A percentile compares a stretch with the other conserved stretches of the same genome.
These are phyloP conservation scores for Palaemon carinicauda DNA, from an alignment of 1,140 invertebrate species.

Conservation along the genomic window DNA sequence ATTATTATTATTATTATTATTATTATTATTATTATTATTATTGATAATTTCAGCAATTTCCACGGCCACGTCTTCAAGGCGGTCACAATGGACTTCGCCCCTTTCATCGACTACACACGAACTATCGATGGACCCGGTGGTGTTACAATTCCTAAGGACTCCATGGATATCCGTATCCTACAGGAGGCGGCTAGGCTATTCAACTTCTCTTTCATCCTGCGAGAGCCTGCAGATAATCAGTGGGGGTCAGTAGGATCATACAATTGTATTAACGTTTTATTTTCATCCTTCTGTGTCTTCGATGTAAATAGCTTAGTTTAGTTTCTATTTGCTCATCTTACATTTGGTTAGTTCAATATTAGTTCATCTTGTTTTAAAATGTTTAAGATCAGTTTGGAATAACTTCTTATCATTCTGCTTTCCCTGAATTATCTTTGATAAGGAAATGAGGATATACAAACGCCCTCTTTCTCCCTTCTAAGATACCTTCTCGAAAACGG, in stretches of 20 bases:
- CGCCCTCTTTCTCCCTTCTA: not conserved
- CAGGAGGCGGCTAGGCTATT: slow-evolving; percentile 25
- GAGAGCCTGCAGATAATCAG: slow-evolving; percentile 23
- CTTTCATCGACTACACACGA: slow-evolving; percentile 36
- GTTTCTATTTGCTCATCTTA: too few species aligned
- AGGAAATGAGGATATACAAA: too few species aligned
- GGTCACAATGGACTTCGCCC: slow-evolving; percentile 37
- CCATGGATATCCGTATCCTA: slow-evolving; percentile 43
- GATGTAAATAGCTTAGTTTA: too few species aligned
- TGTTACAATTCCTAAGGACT: slow-evolving; percentile 20
- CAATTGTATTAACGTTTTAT: not conserved
- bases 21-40: not conserved
- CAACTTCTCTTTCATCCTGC: slow-evolving; percentile 32
- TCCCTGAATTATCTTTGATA: too few species aligned
- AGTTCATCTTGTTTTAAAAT: not conserved
- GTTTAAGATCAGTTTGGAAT: too few species aligned
- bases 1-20: not conserved
- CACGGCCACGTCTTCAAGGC: slow-evolving; percentile 24
- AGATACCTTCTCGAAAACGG: slow-evolving; percentile 31
- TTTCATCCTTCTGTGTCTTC: too few species aligned
- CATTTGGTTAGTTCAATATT: too few species aligned
- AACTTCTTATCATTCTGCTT: too few species aligned
- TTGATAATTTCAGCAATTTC: not conserved
- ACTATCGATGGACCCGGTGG: not conserved
- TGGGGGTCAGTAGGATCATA: slow-evolving; percentile 13